Conservation (phyloP, 2,797 vertebrate species). For the Lagorchestes hirsutus region DNA sequence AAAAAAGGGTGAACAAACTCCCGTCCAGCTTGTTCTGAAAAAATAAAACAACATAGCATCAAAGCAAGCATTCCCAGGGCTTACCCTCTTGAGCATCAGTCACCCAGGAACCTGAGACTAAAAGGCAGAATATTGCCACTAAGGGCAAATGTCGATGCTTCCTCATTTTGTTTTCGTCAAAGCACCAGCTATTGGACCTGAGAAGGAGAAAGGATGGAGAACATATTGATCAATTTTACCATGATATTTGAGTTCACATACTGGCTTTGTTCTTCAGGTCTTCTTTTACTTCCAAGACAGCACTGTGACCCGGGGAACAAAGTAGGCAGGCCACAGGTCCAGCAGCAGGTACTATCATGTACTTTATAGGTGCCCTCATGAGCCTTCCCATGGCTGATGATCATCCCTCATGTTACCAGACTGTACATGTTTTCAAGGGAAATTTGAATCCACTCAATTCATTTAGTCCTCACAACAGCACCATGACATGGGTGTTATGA, state of each 20-base stretch:
- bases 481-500: not conserved
- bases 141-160: conserved; percentile 86
- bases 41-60: not conserved
- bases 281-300: not conserved
- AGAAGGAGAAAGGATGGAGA: conserved; percentile 41
- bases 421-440: not conserved
- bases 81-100: conserved; percentile 89
- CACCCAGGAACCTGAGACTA: conserved; percentile 86
- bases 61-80: conserved; percentile 25
- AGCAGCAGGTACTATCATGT: not conserved
- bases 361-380: too few relatives aligned
- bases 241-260: not conserved
- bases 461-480: not conserved
- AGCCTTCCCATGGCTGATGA: not conserved
- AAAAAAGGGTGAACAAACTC: not conserved
- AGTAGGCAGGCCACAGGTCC: not conserved
- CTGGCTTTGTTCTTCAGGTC: too few relatives aligned
- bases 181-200: conserved; percentile 85
- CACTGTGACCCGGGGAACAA: not conserved
- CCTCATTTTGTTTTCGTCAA: conserved; percentile 89
- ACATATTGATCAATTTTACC: not conserved
- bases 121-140: conserved; percentile 86
- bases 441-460: not conserved
- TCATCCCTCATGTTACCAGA: not conserved
- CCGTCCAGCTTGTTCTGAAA: not conserved